Evolutionary conservation across 2,797 vertebrate species (phyloP), one percentile per base, ranked within the genome.

Genomic region (Taenioides sp.): DNA sequence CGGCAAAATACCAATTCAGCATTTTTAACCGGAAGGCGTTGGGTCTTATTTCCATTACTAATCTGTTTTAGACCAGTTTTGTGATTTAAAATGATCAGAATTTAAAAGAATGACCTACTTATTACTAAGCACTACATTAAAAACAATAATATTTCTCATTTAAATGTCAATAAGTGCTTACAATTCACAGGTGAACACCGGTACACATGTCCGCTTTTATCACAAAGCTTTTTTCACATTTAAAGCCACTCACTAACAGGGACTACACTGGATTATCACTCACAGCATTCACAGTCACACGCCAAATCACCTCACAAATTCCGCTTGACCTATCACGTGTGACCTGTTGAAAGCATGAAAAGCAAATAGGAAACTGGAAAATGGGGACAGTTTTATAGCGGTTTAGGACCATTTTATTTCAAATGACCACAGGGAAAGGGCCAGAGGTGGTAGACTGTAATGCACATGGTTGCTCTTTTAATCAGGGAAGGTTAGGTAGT

Each of bases 191-290:
- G 62, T 52, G 3, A 27, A 80, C 28, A 80, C 69, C 60, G 75
- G 37, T 65, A 70, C 57, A 63, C 16, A 20, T 75, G 60, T 50
- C 63, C 57, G 57, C 40, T 71, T 76, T 70, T 75, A 55, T 71
- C 69, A 73, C 69, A 67, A 73, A 70, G 69, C 87, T 79, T 81
- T 28, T 73, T 86, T 87, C 47, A 73, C 74, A 79, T 88, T 88
- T 86, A 69, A 84, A 71, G 73, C 81, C 78, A 4, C 6, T 31
- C 28, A 65, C 72, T 72, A 64, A 73, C 87, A 73, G 82, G 71
- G 52, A 54, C 66, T 74, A 69, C 78, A 84, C 54, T 57, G 22
- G 54, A 55, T 84, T 91, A 87, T 27, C 84, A 79, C 76, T 78
- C 85, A 27, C 25, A 27, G 25, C 87, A 84, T 81, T 80, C 78